Percentiles rank a stretch among this genome's conserved stretches.
Evolutionary conservation across 2,888 invertebrate species (phyloP).

Genomic region (Melanostoma mellinum): DNA sequence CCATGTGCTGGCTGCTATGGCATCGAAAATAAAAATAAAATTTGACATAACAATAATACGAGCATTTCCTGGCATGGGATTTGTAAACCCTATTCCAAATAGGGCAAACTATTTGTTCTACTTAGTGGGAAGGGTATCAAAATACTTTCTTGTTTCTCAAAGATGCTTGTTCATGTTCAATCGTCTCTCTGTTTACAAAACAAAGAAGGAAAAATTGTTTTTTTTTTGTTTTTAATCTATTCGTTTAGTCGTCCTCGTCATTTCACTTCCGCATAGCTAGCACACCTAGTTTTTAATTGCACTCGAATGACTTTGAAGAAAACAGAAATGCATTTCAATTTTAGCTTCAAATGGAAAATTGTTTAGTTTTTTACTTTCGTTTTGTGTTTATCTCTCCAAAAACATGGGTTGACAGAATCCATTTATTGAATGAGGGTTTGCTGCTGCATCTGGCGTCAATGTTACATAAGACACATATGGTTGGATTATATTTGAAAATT

Average conservation of each 20-base stretch:
- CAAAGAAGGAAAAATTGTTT: constrained; percentile 46
- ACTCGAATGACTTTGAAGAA: constrained; percentile 44
- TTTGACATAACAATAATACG: constrained; percentile 64
- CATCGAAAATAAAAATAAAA: constrained; percentile 46
- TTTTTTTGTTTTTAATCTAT: constrained; percentile 20
- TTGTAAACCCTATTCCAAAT: constrained; percentile 24
- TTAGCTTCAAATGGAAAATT: constrained; percentile 59
- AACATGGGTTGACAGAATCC: constrained; percentile 62
- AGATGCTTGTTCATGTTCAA: constrained; percentile 45
- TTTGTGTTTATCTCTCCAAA: neutral
- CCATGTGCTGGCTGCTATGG: constrained; percentile 49
- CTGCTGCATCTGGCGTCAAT: constrained; percentile 43
- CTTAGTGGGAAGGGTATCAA: constrained; percentile 16
- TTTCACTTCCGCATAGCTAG: constrained; percentile 44
- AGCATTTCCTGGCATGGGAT: constrained; percentile 56
- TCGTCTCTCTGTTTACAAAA: constrained; percentile 52
- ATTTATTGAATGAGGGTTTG: constrained; percentile 57
- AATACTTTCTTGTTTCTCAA: constrained; percentile 14
- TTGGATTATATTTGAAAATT: constrained; percentile 27
- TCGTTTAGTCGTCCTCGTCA: constrained; percentile 14
- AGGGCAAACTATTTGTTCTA: constrained; percentile 19
- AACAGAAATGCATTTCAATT: constrained; percentile 48
- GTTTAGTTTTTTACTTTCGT: constrained; percentile 39
- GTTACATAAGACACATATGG: constrained; percentile 32
- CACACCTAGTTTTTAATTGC: constrained; percentile 47